Evolutionary conservation across 2,888 invertebrate genomes (phyloP).

Genomic region (Fragum sueziense): DNA sequence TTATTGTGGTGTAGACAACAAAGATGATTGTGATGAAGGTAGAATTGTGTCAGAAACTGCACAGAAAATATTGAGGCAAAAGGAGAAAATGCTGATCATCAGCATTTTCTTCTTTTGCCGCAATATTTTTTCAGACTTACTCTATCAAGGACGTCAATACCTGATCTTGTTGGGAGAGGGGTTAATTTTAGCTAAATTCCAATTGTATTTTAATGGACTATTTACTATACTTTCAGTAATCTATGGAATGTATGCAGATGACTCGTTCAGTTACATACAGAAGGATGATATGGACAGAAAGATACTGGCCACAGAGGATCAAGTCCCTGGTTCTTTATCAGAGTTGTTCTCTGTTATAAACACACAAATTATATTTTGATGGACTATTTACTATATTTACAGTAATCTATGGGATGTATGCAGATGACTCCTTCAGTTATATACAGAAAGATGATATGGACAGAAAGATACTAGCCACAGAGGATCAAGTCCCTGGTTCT

Average conservation of each 20-base stretch:
- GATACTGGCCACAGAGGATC: conserved; percentile 83
- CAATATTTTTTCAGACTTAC: too few relatives aligned
- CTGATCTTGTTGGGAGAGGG: too few relatives aligned
- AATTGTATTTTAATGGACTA: too few relatives aligned
- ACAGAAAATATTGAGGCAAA: too few relatives aligned
- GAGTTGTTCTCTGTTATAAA: conserved; percentile 83
- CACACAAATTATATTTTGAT: too few relatives aligned
- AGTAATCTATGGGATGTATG: conserved; percentile 93
- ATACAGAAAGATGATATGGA: conserved; percentile 90
- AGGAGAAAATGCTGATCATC: too few relatives aligned
- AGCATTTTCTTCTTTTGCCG: too few relatives aligned
- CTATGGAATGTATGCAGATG: conserved; percentile 93
- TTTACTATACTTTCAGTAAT: conserved; percentile 86
- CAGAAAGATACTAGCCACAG: conserved; percentile 83
- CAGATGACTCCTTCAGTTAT: conserved; percentile 90
- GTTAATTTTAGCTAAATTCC: too few relatives aligned
- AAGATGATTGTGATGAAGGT: too few relatives aligned
- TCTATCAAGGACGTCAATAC: too few relatives aligned
- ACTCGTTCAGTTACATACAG: conserved; percentile 88
- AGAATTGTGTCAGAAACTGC: too few relatives aligned
- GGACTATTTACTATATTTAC: conserved; percentile 82
- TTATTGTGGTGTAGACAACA: too few relatives aligned
- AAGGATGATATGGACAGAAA: conserved; percentile 88
- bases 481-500: conserved; percentile 83
- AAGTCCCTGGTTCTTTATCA: conserved; percentile 83